These are phyloP conservation scores for Athetis lepigone DNA, from an alignment of 2,888 invertebrate species.

Conservation along the genomic window DNA sequence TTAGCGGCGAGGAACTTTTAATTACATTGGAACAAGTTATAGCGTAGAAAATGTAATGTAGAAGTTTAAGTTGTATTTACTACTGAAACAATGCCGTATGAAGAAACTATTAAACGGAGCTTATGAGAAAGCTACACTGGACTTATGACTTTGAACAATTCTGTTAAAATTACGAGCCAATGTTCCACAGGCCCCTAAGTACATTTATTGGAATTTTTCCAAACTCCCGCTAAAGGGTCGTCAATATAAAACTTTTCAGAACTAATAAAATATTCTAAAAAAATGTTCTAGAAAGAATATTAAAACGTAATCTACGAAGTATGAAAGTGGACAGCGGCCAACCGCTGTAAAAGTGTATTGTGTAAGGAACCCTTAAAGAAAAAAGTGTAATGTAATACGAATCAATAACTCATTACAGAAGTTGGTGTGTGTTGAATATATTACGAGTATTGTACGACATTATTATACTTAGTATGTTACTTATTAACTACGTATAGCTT, in stretches of 20 bases:
- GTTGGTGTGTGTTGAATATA: constrained; percentile 38
- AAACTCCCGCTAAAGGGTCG: constrained; percentile 33
- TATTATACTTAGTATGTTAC: constrained; percentile 11
- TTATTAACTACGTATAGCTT: background rate
- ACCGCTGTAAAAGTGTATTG: constrained; percentile 30
- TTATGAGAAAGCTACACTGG: constrained; percentile 1
- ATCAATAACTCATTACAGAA: constrained; percentile 60
- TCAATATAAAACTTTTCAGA: constrained; percentile 44
- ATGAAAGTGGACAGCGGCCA: constrained; percentile 45
- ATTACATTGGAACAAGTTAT: constrained; percentile 48
- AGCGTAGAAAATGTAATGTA: constrained; percentile 45
- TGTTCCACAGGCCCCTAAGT: background rate
- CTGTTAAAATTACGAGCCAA: too few relatives aligned
- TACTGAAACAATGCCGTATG: constrained; percentile 5
- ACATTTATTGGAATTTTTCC: constrained; percentile 29
- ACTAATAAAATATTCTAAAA: constrained; percentile 46
- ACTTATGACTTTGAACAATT: too few relatives aligned
- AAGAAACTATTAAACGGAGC: constrained; percentile 34
- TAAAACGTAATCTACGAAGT: constrained; percentile 56
- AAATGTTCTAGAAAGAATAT: constrained; percentile 54
- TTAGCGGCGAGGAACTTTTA: constrained; percentile 50
- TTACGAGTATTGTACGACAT: constrained; percentile 17
- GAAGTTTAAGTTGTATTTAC: constrained; percentile 25
- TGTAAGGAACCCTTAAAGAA: constrained; percentile 21
- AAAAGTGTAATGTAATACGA: constrained; percentile 49